A percentile compares a stretch with the other conserved stretches of the same genome.
phyloP scores from a whole-genome alignment of 2,888 invertebrate species.

The Agrenia bidenticulata region DNA sequence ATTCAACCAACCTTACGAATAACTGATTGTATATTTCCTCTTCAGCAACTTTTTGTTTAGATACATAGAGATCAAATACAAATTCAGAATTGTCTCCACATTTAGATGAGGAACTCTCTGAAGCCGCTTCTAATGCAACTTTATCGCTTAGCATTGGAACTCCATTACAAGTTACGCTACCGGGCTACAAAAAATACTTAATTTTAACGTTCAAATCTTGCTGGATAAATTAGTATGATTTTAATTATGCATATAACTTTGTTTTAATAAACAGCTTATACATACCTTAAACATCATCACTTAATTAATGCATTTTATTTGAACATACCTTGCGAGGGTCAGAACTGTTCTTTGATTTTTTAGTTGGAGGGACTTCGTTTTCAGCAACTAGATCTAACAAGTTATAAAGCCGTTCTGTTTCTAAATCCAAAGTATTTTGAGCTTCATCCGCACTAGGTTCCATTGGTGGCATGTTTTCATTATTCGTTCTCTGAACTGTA shows the following conservation, averaged over 20 bases:
- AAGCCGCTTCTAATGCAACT: neutral
- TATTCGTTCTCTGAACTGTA: too few species aligned
- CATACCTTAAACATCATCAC: too few species aligned
- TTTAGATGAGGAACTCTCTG: too few species aligned
- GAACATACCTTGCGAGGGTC: neutral
- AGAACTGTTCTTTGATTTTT: neutral
- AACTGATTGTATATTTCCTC: slow-evolving; percentile 17
- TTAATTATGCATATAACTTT: too few species aligned
- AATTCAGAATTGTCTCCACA: slow-evolving; percentile 18
- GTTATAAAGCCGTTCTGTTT: slow-evolving; percentile 23
- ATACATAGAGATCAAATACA: slow-evolving; percentile 38
- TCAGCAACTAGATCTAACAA: slow-evolving; percentile 34
- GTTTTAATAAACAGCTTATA: too few species aligned
- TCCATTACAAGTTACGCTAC: slow-evolving; percentile 40
- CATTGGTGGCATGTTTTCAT: too few species aligned
- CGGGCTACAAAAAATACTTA: slow-evolving; percentile 24
- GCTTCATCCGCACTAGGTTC: too few species aligned
- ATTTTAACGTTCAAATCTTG: too few species aligned
- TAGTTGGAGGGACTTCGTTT: neutral
- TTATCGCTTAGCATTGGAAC: slow-evolving; percentile 28
- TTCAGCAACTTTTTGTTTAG: slow-evolving; percentile 23
- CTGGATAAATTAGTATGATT: too few species aligned
- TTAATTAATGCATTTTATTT: too few species aligned
- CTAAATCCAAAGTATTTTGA: neutral
- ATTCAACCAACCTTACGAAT: slow-evolving; percentile 25